A percentile compares a stretch with the other conserved stretches of the same genome.
phyloP scores from a whole-genome alignment of 1,140 invertebrate genomes.

The Rhopalosiphum maidis region DNA sequence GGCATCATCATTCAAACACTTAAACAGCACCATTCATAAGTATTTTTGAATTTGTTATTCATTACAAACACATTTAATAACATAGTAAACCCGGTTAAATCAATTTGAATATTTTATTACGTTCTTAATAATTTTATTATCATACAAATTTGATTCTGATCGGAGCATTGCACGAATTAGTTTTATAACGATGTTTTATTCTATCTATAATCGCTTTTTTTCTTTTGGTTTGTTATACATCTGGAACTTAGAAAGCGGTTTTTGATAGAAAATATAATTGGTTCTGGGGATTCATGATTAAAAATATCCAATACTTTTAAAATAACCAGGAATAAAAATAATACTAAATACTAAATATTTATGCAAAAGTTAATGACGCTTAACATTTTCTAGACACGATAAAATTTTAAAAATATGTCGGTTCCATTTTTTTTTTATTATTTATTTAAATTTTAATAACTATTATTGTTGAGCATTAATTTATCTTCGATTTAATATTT shows the following conservation, averaged over 20 bases:
- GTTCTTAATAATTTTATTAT: neutral
- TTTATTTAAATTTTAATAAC: no score
- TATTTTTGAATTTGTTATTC: constrained; percentile 11
- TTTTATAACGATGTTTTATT: no score
- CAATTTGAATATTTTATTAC: neutral
- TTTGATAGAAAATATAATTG: neutral
- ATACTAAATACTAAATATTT: neutral
- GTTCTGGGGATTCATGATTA: neutral
- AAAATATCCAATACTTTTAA: neutral
- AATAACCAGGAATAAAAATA: neutral
- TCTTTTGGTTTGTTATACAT: neutral
- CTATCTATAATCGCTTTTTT: neutral
- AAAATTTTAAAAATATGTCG: no score
- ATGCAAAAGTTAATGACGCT: neutral
- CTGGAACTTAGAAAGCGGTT: neutral
- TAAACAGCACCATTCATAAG: neutral
- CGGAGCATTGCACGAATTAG: neutral
- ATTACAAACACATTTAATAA: neutral
- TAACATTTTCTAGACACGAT: no score
- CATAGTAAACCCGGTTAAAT: neutral
- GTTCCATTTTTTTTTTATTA: no score
- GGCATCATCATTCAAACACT: neutral
- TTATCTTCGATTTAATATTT: no score
- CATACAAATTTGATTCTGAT: neutral
- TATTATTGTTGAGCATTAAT: no score